Percentiles rank a stretch among this genome's conserved stretches.
phyloP scores from a whole-genome alignment of 2,888 invertebrate genomes.

The Agriopis leucophaearia region DNA sequence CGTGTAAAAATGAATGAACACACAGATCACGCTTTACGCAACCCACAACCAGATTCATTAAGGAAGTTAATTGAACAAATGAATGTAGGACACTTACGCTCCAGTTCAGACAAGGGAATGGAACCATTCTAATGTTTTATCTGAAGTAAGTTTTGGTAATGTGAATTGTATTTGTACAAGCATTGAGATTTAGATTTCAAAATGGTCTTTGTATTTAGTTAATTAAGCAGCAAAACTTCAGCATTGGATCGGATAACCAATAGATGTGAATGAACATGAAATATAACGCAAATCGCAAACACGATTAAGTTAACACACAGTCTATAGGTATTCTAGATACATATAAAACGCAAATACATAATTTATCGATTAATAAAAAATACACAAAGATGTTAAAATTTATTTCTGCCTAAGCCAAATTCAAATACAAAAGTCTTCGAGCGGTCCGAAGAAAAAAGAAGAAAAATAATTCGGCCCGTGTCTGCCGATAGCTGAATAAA shows the following conservation, averaged over 20 bases:
- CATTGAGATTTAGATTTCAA: constrained; percentile 40
- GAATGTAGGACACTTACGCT: constrained; percentile 52
- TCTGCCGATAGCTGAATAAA: constrained; percentile 46
- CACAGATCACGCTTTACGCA: constrained; percentile 35
- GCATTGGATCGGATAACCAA: background rate
- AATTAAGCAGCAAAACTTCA: constrained; percentile 4
- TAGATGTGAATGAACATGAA: background rate
- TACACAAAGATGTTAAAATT: constrained; percentile 11
- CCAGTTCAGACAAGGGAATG: constrained; percentile 60
- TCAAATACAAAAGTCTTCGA: constrained; percentile 48
- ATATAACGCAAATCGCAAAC: no score
- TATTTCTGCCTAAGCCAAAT: constrained; percentile 57
- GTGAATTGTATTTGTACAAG: constrained; percentile 51
- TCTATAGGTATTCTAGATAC: no score
- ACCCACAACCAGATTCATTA: constrained; percentile 50
- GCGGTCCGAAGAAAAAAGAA: constrained; percentile 48
- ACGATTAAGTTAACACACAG: no score
- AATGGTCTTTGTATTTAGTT: constrained; percentile 9
- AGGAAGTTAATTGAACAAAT: constrained; percentile 57
- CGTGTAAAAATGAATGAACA: constrained; percentile 38
- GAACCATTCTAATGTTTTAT: constrained; percentile 47
- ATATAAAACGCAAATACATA: background rate
- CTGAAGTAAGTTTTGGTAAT: constrained; percentile 60
- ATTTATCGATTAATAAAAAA: constrained; percentile 9
- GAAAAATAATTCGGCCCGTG: constrained; percentile 44